These are phyloP conservation scores for Hesperia comma DNA, from an alignment of 2,888 invertebrate genomes.

Conservation along the genomic window DNA sequence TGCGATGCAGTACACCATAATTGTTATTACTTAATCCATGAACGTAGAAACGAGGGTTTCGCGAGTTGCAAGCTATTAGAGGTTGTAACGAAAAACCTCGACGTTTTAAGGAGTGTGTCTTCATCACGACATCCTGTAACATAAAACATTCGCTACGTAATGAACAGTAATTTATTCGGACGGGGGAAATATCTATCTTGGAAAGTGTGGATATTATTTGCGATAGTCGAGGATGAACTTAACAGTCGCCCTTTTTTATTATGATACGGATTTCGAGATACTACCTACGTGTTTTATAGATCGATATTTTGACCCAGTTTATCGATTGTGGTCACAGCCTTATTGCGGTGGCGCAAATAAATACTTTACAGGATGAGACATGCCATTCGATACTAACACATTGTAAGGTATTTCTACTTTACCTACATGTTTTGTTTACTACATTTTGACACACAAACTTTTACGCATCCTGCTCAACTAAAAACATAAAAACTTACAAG, in stretches of 20 bases:
- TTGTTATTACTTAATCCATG: conserved; percentile 41
- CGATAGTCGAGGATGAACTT: neutral
- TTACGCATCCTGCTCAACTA: too few relatives aligned
- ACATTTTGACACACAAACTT: too few relatives aligned
- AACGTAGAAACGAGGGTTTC: conserved; percentile 37
- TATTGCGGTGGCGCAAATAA: too few relatives aligned
- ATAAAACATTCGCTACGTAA: conserved; percentile 77
- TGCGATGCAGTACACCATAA: conserved; percentile 28
- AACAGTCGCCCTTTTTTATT: neutral
- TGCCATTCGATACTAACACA: too few relatives aligned
- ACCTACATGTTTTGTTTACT: too few relatives aligned
- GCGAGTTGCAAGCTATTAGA: conserved; percentile 36
- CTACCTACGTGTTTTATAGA: too few relatives aligned
- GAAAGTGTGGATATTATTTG: conserved; percentile 25
- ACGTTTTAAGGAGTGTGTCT: conserved; percentile 59
- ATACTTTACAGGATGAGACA: too few relatives aligned
- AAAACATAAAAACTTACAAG: too few relatives aligned
- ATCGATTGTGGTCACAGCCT: too few relatives aligned
- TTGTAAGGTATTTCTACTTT: too few relatives aligned
- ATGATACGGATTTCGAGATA: too few relatives aligned
- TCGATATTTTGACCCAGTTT: too few relatives aligned
- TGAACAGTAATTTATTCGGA: conserved; percentile 75
- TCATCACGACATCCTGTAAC: conserved; percentile 75
- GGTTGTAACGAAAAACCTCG: conserved; percentile 35
- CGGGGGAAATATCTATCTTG: conserved; percentile 72